These are phyloP conservation scores for Protodeltote pygarga DNA, from an alignment of 2,888 invertebrate species.

Conservation along the genomic window DNA sequence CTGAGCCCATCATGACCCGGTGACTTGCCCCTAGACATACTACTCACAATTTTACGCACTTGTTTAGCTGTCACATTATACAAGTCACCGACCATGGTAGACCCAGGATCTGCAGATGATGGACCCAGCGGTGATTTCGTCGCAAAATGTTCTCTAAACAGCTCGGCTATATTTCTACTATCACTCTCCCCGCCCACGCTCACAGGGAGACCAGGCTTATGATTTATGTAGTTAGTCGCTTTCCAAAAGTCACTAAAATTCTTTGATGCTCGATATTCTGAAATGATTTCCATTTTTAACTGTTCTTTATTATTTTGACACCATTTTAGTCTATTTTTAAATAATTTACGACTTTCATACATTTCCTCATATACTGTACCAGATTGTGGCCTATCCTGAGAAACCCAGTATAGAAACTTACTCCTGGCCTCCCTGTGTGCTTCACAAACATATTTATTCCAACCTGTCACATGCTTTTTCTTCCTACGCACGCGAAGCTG, in stretches of 20 bases:
- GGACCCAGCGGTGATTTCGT: not conserved
- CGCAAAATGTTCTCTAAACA: not conserved
- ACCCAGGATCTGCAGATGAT: too few species aligned
- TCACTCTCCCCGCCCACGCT: not conserved
- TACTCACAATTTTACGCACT: too few species aligned
- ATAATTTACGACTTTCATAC: not conserved
- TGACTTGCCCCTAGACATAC: too few species aligned
- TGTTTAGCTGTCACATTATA: too few species aligned
- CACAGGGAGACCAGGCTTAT: not conserved
- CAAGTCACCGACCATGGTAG: too few species aligned
- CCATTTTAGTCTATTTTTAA: not conserved
- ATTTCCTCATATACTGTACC: not conserved
- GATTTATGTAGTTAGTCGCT: not conserved
- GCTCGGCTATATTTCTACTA: not conserved
- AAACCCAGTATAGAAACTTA: conserved; percentile 7
- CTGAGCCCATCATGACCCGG: too few species aligned
- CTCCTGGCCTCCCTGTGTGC: conserved; percentile 7
- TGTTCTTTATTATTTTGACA: not conserved
- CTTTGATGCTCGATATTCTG: not conserved
- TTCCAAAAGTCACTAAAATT: not conserved
- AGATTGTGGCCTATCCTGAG: not conserved
- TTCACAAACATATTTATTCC: conserved; percentile 3
- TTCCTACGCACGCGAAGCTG: not conserved
- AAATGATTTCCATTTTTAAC: not conserved
- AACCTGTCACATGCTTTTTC: not conserved